phyloP scores from a whole-genome alignment of 2,888 invertebrate species.

The Tanaodytes sp. region DNA sequence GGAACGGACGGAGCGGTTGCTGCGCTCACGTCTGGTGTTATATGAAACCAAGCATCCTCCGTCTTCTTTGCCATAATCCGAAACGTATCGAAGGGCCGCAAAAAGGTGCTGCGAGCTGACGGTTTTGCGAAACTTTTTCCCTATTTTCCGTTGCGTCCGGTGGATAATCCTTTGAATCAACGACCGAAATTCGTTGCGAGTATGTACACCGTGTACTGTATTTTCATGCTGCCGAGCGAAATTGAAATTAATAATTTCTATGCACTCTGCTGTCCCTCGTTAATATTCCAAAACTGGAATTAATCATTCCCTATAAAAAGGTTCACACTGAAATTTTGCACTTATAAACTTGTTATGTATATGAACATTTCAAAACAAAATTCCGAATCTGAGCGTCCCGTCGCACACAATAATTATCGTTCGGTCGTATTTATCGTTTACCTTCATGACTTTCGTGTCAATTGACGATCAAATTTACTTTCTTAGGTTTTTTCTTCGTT shows the following conservation, averaged over 20 bases:
- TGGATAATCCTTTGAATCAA: constrained; percentile 53
- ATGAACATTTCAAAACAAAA: constrained; percentile 32
- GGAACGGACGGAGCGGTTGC: constrained; percentile 44
- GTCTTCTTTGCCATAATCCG: constrained; percentile 52
- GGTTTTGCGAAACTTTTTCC: constrained; percentile 51
- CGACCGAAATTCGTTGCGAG: constrained; percentile 50
- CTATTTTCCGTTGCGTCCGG: constrained; percentile 47
- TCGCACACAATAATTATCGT: too few species aligned
- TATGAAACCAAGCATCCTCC: constrained; percentile 52
- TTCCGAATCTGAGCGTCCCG: neutral
- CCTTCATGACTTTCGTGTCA: too few species aligned
- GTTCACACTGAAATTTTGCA: constrained; percentile 35
- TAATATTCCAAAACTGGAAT: constrained; percentile 47
- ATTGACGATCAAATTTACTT: too few species aligned
- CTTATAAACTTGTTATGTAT: constrained; percentile 33
- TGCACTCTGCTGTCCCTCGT: constrained; percentile 50
- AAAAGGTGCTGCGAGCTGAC: constrained; percentile 49
- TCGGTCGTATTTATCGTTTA: too few species aligned
- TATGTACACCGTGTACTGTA: constrained; percentile 42
- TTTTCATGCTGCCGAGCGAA: constrained; percentile 45
- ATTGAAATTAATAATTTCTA: constrained; percentile 54
- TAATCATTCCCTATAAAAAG: constrained; percentile 52
- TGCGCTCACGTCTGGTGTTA: constrained; percentile 51
- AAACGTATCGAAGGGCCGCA: constrained; percentile 51
- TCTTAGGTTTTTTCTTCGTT: too few species aligned